phyloP scores from a whole-genome alignment of 2,797 vertebrate species.

The Argyrosomus regius region DNA sequence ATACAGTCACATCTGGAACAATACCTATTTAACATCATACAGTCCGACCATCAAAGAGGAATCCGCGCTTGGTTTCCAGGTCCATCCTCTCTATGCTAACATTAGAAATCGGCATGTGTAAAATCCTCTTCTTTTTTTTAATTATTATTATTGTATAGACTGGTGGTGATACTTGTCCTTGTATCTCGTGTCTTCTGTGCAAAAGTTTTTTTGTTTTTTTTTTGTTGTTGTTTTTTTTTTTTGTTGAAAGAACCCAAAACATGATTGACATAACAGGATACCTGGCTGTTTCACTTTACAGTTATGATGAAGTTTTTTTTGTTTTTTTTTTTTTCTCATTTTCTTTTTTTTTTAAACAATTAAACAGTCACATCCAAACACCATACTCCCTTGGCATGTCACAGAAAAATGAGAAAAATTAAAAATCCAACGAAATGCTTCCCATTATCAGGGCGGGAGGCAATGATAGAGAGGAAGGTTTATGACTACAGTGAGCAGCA shows the following conservation, averaged over 20 bases:
- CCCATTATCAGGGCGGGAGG: conserved; percentile 54
- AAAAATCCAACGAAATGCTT: conserved; percentile 70
- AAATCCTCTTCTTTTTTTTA: conserved; percentile 70
- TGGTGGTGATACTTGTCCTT: conserved; percentile 85
- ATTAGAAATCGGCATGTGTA: conserved; percentile 79
- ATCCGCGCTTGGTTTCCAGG: conserved; percentile 65
- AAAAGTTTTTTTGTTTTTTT: conserved; percentile 79
- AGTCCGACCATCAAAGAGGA: conserved; percentile 77
- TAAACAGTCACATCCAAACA: conserved; percentile 84
- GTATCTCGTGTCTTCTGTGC: conserved; percentile 92
- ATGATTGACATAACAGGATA: conserved; percentile 83
- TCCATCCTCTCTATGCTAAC: conserved; percentile 73
- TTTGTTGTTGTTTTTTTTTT: neutral
- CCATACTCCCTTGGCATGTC: conserved; percentile 80
- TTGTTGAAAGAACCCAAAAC: conserved; percentile 75
- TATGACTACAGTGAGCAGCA: conserved; percentile 86
- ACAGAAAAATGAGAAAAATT: conserved; percentile 73
- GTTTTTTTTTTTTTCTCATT: conserved; percentile 32
- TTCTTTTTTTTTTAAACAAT: conserved; percentile 69
- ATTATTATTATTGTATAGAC: conserved; percentile 82
- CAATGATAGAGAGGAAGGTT: conserved; percentile 76
- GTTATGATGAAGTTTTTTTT: conserved; percentile 69
- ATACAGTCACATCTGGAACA: conserved; percentile 91
- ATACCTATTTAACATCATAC: conserved; percentile 87
- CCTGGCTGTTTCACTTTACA: conserved; percentile 83